Conservation (phyloP, 2,113 vertebrate genomes). For the zebrafish (Danio rerio) region DNA sequence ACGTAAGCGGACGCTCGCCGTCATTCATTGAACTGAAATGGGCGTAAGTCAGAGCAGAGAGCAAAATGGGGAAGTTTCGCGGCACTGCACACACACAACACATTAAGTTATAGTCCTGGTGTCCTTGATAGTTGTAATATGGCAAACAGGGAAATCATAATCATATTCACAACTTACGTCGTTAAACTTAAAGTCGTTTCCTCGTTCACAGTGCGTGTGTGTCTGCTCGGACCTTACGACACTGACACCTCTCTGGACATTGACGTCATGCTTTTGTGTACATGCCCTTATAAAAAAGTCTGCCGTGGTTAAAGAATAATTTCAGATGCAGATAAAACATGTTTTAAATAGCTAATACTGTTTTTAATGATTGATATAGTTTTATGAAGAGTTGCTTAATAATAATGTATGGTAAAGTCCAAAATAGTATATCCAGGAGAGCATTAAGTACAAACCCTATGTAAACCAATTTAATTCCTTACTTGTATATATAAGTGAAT, state of each 20-base stretch:
- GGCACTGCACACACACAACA: not conserved
- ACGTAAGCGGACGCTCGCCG: slow-evolving; percentile 44
- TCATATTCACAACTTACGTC: not conserved
- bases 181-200: not conserved
- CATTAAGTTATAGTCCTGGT: not conserved
- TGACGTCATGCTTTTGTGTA: slow-evolving; percentile 30
- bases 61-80: slow-evolving; percentile 37
- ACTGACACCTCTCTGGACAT: not conserved
- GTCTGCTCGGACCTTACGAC: not conserved
- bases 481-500: too few species aligned
- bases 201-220: not conserved
- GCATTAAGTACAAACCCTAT: too few species aligned
- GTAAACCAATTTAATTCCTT: too few species aligned
- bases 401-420: too few species aligned
- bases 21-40: not conserved
- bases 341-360: too few species aligned
- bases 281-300: not conserved
- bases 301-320: too few species aligned
- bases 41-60: slow-evolving; percentile 13
- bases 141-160: not conserved
- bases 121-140: not conserved
- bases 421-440: too few species aligned
- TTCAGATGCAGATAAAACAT: too few species aligned
- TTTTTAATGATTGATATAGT: too few species aligned
- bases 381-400: too few species aligned